Base-by-base conservation (phyloP, 2,113 vertebrate species). In the Ophthalmolycus amberensis region DNA sequence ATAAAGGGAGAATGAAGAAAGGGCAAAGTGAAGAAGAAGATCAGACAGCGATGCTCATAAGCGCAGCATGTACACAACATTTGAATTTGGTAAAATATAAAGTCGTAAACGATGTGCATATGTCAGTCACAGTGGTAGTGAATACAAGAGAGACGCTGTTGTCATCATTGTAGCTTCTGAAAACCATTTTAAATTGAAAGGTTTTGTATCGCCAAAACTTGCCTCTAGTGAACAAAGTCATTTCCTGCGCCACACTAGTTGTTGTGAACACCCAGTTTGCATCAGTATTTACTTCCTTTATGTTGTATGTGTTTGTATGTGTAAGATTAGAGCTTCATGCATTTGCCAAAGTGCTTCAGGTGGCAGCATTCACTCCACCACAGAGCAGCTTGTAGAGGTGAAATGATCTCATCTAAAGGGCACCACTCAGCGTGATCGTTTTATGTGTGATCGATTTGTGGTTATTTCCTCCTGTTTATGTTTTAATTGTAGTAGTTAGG, bases 271-370 rank as follows among this genome's bases (percentile, higher is more conserved):
- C 40, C 16, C 32, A 12, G 22, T 18, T 29, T 64, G 27, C n/a
- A 58, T 18, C 50, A 52, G 50, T 52, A 20, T 20, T 6, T 20
- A 50, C 18, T 50, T 50, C 18, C 6, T 20, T 50, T 50, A 50
- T 50, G 18, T 8, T 50, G 6, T 16, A 6, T 34, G 29, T 50
- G 48, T 50, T 48, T 48, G 46, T 20, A 50, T 46, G 44, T 7
- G 48, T 20, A 50, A 25, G 8, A 62, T 50, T 8, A 6, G n/a
- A 16, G 37, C 9, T 59, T 72, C 54, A 40, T 16, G 8, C 42
- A n/a, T 77, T 46, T 34, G 52, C 14, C 48, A 77, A 32, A 34
- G 25, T 42, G 48, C 64, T 76, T 58, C 44, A 37, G 10, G 14
- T 69, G 38, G n/a, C 22, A 58, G 62, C 18, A 3, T 3, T 27